Evolutionary conservation across 2,797 vertebrate species (phyloP).

Genomic region (Sternarchorhynchus goeldii): DNA sequence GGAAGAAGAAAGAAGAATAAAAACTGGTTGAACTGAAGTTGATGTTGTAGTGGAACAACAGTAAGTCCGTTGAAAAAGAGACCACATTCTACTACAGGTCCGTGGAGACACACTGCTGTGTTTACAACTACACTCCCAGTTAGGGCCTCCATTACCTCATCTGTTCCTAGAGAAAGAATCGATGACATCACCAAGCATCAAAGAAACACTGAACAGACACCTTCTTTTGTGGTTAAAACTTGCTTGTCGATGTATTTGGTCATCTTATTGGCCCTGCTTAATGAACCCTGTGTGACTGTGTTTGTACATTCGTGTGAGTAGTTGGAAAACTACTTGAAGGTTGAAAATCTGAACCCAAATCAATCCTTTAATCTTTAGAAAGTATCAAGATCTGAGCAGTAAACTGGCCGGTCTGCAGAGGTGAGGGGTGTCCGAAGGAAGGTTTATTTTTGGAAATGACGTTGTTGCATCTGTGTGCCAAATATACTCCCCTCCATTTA

Average conservation of each 20-base stretch:
- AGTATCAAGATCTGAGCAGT: not conserved
- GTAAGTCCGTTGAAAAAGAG: not conserved
- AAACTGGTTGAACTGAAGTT: not conserved
- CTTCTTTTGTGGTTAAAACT: conserved; percentile 29
- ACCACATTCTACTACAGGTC: too few relatives aligned
- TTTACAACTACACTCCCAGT: conserved; percentile 56
- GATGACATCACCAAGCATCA: conserved; percentile 65
- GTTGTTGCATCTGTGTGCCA: conserved; percentile 56
- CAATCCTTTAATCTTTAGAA: not conserved
- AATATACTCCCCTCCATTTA: conserved; percentile 23
- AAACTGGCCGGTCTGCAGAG: conserved; percentile 38
- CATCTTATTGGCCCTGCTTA: not conserved
- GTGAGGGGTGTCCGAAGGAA: conserved; percentile 57
- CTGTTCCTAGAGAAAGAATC: conserved; percentile 55
- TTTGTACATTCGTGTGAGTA: conserved; percentile 30
- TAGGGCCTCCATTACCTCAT: conserved; percentile 76
- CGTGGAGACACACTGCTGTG: conserved; percentile 46
- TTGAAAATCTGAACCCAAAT: conserved; percentile 3
- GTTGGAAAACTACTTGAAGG: not conserved
- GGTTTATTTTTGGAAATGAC: conserved; percentile 73
- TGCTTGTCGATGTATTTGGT: conserved; percentile 15
- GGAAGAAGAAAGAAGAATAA: conserved; percentile 57
- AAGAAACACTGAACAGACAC: conserved; percentile 57
- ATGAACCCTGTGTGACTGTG: conserved; percentile 24
- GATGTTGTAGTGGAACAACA: not conserved